Base-by-base conservation (phyloP, 2,113 vertebrate genomes). In the Atrichornis clamosus region DNA sequence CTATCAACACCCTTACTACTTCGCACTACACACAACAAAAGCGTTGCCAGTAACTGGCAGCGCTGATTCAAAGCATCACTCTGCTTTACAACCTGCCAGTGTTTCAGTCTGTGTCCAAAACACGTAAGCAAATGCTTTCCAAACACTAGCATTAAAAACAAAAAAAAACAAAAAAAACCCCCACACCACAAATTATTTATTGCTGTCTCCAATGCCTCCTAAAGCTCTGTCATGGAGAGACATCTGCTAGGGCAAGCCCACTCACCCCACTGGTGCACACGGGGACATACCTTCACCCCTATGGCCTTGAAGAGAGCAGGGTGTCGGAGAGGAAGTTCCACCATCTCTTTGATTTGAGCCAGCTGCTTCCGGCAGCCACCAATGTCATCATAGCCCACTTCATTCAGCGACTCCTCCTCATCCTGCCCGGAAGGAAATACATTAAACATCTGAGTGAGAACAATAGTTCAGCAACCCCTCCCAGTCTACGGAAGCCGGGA, bases 331-430 rank as follows among this genome's bases (percentile, higher is more conserved):
- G 99, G 99, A 58, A 99, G 98, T 87, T 99, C 99, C 92, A 99
- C 99, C 99, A 99, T 99, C 95, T 99, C 99, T 90, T 99, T 99
- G 96, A 99, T 99, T 91, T 99, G 99, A 96, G 99, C 99, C 67
- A 99, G 96, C 96, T 99, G 99, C 97, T 99, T 99, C 95, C 99
- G 98, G 89, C 99, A 99, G 64, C 99, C 99, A 92, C 99, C 99
- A 56, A 99, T 99, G 93, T 99, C 99, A 98, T 99, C 99, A 70
- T 99, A 99, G 64, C 99, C 99, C 87, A 99, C 99, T 96, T 99
- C 99, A 76, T 99, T 99, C 97, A 99, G 97, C 9, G 99, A 99
- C 77, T 99, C 99, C 79, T 99, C 99, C 87, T 99, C 99, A 98
- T 99, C 99, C 99, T 99, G 52, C 39, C 24, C 82, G 0, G 28